Evolutionary conservation across 2,797 vertebrate genomes (phyloP).

Genomic region (Cirrhinus molitorella): DNA sequence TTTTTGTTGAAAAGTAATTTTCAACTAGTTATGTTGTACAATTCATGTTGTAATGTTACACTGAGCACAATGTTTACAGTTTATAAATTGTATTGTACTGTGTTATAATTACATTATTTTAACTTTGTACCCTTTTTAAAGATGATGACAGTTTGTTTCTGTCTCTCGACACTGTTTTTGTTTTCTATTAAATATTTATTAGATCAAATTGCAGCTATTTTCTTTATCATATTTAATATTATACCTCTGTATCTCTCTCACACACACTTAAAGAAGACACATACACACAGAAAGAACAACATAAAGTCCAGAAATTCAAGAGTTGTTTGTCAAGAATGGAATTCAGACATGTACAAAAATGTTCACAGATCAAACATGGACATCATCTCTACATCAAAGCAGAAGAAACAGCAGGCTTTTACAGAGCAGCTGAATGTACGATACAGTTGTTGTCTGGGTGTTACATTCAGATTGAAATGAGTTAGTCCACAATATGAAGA

Average conservation of each 20-base stretch:
- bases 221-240: constrained; percentile 1
- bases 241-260: neutral
- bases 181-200: constrained; percentile 21
- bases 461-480: constrained; percentile 78
- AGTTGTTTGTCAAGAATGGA: constrained; percentile 68
- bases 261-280: constrained; percentile 55
- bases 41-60: neutral
- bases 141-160: neutral
- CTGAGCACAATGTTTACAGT: neutral
- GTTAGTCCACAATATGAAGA: constrained; percentile 59
- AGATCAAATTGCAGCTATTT: neutral
- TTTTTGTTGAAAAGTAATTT: neutral
- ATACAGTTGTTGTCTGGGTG: constrained; percentile 50
- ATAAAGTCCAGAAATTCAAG: constrained; percentile 71
- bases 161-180: neutral
- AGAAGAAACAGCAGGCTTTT: constrained; percentile 71
- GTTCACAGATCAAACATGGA: constrained; percentile 74
- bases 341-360: constrained; percentile 74
- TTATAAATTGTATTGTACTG: neutral
- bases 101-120: neutral
- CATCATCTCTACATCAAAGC: constrained; percentile 78
- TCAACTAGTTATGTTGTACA: neutral
- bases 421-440: constrained; percentile 74
- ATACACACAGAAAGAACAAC: constrained; percentile 44
- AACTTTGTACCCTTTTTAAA: constrained; percentile 1